Percentiles rank a stretch among this genome's conserved stretches.
phyloP scores from a whole-genome alignment of 2,113 vertebrate species.

The Elaphurus davidianus region DNA sequence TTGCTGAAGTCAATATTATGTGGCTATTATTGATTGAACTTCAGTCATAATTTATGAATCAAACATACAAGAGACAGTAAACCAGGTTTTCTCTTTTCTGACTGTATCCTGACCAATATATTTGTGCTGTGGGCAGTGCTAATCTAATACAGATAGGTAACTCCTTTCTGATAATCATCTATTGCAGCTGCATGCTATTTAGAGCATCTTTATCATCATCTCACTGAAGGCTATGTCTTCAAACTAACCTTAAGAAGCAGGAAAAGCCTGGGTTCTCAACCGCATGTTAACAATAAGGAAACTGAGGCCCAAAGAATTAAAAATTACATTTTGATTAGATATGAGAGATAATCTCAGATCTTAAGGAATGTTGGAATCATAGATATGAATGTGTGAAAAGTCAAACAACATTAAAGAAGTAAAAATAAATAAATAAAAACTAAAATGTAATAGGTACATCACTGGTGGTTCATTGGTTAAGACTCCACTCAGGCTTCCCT shows the following conservation, averaged over 20 bases:
- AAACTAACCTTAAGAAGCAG: not conserved
- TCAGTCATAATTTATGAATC: constrained; percentile 23
- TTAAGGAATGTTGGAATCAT: not conserved
- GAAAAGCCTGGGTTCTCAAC: not conserved
- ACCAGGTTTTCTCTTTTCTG: not conserved
- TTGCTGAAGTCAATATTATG: not conserved
- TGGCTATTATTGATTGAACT: not conserved
- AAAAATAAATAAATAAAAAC: not conserved
- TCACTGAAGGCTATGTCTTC: not conserved
- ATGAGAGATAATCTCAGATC: not conserved
- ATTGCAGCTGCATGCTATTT: not conserved
- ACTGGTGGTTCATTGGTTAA: not conserved
- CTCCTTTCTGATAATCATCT: not conserved
- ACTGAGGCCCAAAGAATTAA: not conserved
- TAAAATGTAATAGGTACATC: not conserved
- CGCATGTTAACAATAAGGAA: not conserved
- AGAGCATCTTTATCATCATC: not conserved
- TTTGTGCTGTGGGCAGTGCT: not conserved
- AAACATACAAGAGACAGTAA: not conserved
- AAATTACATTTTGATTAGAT: not conserved
- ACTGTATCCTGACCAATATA: not conserved
- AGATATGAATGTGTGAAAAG: not conserved
- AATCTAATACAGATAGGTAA: not conserved
- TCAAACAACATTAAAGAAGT: not conserved
- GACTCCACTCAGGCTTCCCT: not conserved